Evolutionary conservation across 1,140 invertebrate species (phyloP).

Genomic region (Pseudoatta argentina): DNA sequence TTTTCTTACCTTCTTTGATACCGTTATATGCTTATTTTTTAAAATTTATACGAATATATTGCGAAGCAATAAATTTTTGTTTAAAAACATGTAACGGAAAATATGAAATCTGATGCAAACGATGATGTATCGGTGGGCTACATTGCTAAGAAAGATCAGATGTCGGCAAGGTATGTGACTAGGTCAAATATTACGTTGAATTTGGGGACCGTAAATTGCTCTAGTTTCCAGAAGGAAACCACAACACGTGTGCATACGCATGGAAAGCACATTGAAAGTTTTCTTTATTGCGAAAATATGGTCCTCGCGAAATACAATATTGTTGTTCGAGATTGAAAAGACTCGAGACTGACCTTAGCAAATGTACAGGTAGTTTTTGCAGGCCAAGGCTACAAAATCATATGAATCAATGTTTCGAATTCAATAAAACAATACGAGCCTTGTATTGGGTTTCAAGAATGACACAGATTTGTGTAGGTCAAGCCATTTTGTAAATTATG

Average conservation of each 20-base stretch:
- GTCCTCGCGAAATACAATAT: background rate
- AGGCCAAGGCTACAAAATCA: conserved; percentile 6
- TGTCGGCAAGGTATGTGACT: conserved; percentile 52
- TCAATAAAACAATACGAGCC: background rate
- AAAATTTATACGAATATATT: conserved; percentile 27
- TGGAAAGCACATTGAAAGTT: conserved; percentile 77
- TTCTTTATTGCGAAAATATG: conserved; percentile 59
- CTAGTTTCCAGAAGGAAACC: conserved; percentile 82
- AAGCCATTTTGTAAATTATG: background rate
- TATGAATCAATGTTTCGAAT: background rate
- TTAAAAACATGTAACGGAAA: conserved; percentile 54
- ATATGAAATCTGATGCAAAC: conserved; percentile 1
- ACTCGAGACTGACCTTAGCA: conserved; percentile 9
- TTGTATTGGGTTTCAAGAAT: background rate
- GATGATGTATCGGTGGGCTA: background rate
- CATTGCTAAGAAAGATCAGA: conserved; percentile 62
- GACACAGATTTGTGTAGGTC: background rate
- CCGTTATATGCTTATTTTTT: conserved; percentile 1
- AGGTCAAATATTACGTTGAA: conserved; percentile 79
- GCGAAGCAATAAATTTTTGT: conserved; percentile 73
- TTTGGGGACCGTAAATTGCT: conserved; percentile 83
- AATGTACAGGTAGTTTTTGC: conserved; percentile 31
- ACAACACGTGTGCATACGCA: conserved; percentile 73
- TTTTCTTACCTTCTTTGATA: background rate
- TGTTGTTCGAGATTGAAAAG: background rate